Conservation (phyloP, 1,140 invertebrate genomes). For the Papilio dardanus region DNA sequence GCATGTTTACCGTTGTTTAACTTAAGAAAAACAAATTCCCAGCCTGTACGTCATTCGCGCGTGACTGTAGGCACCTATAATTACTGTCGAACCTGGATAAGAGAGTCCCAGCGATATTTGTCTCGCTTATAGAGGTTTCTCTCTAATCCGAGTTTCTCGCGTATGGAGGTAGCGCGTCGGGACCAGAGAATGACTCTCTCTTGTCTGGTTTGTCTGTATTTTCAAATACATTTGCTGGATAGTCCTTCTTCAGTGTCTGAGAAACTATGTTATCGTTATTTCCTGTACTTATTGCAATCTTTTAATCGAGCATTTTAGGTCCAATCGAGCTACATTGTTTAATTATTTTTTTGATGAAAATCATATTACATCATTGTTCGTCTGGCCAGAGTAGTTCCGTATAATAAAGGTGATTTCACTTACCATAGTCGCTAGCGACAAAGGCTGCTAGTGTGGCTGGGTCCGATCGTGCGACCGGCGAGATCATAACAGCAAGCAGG, state of each 20-base stretch:
- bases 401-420: constrained; percentile 18
- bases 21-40: not conserved
- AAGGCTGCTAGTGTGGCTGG: not conserved
- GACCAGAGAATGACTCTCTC: no score
- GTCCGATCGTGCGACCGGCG: constrained; percentile 14
- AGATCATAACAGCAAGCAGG: constrained; percentile 33
- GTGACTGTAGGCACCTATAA: no score
- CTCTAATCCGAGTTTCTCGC: no score
- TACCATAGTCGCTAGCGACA: constrained; percentile 11
- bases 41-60: not conserved
- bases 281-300: not conserved
- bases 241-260: not conserved
- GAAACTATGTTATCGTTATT: not conserved
- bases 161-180: no score
- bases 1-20: constrained; percentile 19
- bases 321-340: not conserved
- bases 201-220: no score
- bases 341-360: not conserved
- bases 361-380: constrained; percentile 12
- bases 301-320: not conserved
- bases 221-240: not conserved
- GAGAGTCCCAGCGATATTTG: no score
- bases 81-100: no score
- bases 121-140: no score
- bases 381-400: constrained; percentile 20